Evolutionary conservation across 2,113 vertebrate genomes (phyloP), one percentile per base, ranked within the genome.

Genomic region (Anolis carolinensis): DNA sequence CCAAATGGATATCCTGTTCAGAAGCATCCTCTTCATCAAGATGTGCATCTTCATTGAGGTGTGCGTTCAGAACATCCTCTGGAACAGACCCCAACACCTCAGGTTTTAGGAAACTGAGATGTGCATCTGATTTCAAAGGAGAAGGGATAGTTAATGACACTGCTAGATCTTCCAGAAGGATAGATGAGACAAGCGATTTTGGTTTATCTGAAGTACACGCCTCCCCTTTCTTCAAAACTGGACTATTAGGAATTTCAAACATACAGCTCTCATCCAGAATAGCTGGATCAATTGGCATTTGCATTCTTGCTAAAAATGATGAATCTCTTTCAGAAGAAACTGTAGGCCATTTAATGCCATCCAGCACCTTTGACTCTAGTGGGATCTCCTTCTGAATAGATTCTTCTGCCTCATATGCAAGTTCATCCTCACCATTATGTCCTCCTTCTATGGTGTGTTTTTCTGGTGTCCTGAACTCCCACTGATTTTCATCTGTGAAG

Each of bases 111-210:
- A 99, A 99, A 95, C 98, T 99, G 78, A 98, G 97, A 89, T 98
- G 98, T 90, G 97, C 96, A 93, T 99, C 98, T 1, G 99, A 99
- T 92, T 99, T 99, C 71, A 99, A 95, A 65, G 98, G 99, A 0
- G 99, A 99, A 0, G 99, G 99, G 72, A 99, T 97, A 9, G 98
- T 99, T 85, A 99, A 96, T 25, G 99, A 99, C 36, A 99, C 98
- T 0, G 98, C 98, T 89, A 99, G 95, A 92, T 99, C 99, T 95
- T 99, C 99, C 50, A 98, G 90, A 27, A 99, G 95, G 84, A 99
- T 95, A 34, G 98, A 99, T 89, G 96, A 97, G 4, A 97, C 81
- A 79, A 88, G 91, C 0, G 96, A 91, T 78, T 96, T 97, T 36
- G 89, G 97, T 39, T 96, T 96, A 67, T 95, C 93, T 62, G 92